A percentile compares a stretch with the other conserved stretches of the same genome.
Evolutionary conservation across 2,888 invertebrate species (phyloP).

Genomic region (Lasioglossum zephyrum): DNA sequence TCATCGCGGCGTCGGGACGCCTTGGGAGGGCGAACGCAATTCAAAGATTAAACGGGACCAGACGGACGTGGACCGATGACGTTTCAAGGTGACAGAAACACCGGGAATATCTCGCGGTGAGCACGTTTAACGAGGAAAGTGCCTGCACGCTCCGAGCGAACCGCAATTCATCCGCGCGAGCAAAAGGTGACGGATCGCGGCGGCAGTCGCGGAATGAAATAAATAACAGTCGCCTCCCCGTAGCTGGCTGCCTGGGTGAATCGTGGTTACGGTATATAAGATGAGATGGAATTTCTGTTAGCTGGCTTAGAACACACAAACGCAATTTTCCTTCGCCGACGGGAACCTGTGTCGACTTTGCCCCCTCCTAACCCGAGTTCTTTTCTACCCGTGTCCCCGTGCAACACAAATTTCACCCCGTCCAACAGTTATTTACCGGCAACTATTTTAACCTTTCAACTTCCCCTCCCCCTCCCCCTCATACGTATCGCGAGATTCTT

Average conservation of each 20-base stretch:
- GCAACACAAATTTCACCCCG: slow-evolving; percentile 35
- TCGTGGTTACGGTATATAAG: slow-evolving; percentile 49
- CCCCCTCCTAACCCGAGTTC: slow-evolving; percentile 24
- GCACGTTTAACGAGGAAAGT: slow-evolving; percentile 23
- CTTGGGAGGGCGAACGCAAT: slow-evolving; percentile 35
- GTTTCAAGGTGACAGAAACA: slow-evolving; percentile 16
- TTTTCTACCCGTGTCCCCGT: slow-evolving; percentile 24
- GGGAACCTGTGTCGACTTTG: slow-evolving; percentile 40
- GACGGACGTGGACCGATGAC: slow-evolving; percentile 54
- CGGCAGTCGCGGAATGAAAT: slow-evolving; percentile 55
- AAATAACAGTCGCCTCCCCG: slow-evolving; percentile 53
- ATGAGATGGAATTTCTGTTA: slow-evolving; percentile 79
- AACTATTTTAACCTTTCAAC: slow-evolving; percentile 13
- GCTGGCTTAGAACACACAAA: slow-evolving; percentile 78
- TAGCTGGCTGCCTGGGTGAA: slow-evolving; percentile 25
- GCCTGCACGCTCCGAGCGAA: slow-evolving; percentile 15
- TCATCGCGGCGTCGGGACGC: slow-evolving; percentile 3
- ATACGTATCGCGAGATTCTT: neutral
- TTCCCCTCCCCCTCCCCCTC: too few species aligned
- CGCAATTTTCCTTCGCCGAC: slow-evolving; percentile 74
- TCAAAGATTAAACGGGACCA: slow-evolving; percentile 43
- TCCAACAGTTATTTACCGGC: slow-evolving; percentile 21
- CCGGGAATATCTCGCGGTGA: neutral
- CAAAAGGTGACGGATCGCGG: slow-evolving; percentile 28
- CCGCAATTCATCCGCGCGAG: slow-evolving; percentile 43